A percentile compares a stretch with the other conserved stretches of the same genome.
Evolutionary conservation across 2,113 vertebrate species (phyloP).

Genomic region (Dendrocopos noguchii): DNA sequence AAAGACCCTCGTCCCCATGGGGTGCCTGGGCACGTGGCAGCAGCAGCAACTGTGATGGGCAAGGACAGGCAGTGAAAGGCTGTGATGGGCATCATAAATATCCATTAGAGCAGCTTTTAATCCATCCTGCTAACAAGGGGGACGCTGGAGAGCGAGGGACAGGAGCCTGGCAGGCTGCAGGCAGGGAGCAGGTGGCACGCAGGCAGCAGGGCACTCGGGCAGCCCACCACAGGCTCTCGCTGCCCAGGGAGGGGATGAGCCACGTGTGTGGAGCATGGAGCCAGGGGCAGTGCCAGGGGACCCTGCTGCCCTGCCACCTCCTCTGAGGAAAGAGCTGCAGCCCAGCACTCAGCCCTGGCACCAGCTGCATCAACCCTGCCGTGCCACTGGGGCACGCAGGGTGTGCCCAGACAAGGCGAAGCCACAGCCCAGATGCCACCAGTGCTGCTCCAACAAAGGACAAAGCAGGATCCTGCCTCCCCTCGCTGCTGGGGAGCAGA

Average conservation of each 20-base stretch:
- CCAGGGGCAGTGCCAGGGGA: background rate
- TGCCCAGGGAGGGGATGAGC: background rate
- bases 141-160: background rate
- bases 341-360: background rate
- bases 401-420: background rate
- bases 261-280: background rate
- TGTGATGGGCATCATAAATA: constrained; percentile 57
- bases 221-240: rapidly evolving
- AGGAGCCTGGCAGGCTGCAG: background rate
- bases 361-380: rapidly evolving
- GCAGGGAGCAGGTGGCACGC: background rate
- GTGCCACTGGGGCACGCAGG: rapidly evolving
- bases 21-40: rapidly evolving
- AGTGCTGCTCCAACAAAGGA: background rate
- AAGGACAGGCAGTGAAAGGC: constrained; percentile 45
- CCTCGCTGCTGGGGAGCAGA: background rate
- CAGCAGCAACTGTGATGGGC: background rate
- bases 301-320: rapidly evolving
- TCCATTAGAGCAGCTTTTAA: constrained; percentile 61
- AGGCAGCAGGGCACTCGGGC: background rate
- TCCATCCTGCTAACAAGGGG: background rate
- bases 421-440: background rate
- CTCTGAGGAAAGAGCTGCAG: background rate
- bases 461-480: background rate
- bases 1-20: background rate